Evolutionary conservation across 2,797 vertebrate species (phyloP).

Genomic region (Fratercula arctica): DNA sequence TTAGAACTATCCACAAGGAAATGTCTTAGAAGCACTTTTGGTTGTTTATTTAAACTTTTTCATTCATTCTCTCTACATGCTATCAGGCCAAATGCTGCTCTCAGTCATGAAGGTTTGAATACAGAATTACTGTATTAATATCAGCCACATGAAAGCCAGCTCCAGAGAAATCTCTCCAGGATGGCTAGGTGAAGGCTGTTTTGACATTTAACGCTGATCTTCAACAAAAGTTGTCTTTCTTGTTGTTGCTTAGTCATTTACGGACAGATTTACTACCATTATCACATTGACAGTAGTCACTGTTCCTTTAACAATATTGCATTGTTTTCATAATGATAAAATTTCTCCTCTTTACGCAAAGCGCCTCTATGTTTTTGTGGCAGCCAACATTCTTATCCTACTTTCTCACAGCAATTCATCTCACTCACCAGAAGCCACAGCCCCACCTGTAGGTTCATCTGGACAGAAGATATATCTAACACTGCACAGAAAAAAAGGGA

Average conservation of each 20-base stretch:
- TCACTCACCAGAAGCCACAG: background rate
- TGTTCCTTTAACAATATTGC: background rate
- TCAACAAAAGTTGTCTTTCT: background rate
- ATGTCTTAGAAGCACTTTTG: background rate
- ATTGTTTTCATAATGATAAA: background rate
- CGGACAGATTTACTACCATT: background rate
- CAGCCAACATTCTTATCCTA: background rate
- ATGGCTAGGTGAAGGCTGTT: background rate
- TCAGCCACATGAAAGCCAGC: background rate
- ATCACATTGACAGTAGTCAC: background rate
- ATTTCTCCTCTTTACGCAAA: background rate
- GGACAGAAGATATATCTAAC: background rate
- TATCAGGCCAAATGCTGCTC: background rate
- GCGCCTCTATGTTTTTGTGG: background rate
- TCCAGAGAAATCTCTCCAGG: background rate
- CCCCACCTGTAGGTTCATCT: background rate
- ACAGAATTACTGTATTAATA: background rate
- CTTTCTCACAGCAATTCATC: background rate
- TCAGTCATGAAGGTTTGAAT: background rate
- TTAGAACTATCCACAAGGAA: slow-evolving; percentile 30
- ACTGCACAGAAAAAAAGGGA: accelerated
- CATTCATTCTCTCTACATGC: background rate
- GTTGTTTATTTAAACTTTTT: background rate
- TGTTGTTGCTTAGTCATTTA: background rate
- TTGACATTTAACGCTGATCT: background rate